Evolutionary conservation across 2,113 vertebrate species (phyloP).

Genomic region (Oncorhynchus kisutch): DNA sequence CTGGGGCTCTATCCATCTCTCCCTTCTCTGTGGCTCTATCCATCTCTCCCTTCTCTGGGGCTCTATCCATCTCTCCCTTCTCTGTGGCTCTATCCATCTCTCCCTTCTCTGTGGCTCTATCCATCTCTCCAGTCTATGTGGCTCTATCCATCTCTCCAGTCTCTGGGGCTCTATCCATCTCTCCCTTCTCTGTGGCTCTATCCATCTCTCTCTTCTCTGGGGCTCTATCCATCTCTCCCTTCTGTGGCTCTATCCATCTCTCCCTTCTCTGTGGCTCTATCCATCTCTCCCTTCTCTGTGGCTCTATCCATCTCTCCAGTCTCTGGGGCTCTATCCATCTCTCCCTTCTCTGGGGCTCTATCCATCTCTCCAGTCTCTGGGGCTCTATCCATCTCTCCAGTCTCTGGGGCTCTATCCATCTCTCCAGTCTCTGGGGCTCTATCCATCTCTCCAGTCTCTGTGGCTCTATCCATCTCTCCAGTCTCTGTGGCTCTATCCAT

Average conservation of each 20-base stretch:
- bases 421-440: neutral
- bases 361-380: neutral
- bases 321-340: neutral
- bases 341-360: neutral
- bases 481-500: too few relatives aligned
- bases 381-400: neutral
- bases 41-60: neutral
- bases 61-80: too few relatives aligned
- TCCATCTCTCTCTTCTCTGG: neutral
- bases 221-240: neutral
- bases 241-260: neutral
- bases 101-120: neutral
- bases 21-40: neutral
- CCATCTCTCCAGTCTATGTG: neutral
- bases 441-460: slow-evolving; percentile 1
- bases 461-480: neutral
- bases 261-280: neutral
- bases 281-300: neutral
- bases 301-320: neutral
- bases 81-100: neutral
- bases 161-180: neutral
- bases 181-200: neutral
- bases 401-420: too few relatives aligned
- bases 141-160: too few relatives aligned
- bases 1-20: neutral